phyloP scores from a whole-genome alignment of 2,113 vertebrate species.

The Candoia aspera region DNA sequence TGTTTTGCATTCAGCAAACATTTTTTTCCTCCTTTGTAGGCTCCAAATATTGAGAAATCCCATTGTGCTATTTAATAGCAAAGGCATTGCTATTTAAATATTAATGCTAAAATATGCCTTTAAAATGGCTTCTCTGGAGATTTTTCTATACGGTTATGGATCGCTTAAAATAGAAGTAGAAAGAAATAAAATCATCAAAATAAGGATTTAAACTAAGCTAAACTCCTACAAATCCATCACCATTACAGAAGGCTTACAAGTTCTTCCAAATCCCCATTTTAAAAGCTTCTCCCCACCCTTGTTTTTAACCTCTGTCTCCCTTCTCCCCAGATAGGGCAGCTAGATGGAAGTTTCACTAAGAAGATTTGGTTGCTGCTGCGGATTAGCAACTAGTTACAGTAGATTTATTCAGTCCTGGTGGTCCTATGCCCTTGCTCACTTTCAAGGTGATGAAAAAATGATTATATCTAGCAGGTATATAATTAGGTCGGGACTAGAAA shows the following conservation, averaged over 20 bases:
- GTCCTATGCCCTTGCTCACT: neutral
- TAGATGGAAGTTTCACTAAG: accelerated
- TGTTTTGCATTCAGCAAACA: neutral
- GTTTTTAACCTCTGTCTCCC: neutral
- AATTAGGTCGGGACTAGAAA: neutral
- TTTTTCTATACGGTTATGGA: neutral
- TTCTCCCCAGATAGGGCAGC: neutral
- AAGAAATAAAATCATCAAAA: neutral
- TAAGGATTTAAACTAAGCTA: neutral
- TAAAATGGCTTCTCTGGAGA: neutral
- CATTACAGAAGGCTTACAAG: neutral
- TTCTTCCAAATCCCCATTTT: neutral
- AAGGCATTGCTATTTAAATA: neutral
- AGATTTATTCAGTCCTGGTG: neutral
- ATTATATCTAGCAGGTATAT: neutral
- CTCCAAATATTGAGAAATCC: neutral
- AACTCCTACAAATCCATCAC: slow-evolving; percentile 10
- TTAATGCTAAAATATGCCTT: neutral
- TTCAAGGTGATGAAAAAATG: neutral
- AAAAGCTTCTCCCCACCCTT: neutral
- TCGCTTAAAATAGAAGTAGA: neutral
- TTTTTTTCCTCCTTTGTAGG: neutral
- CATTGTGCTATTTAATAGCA: neutral
- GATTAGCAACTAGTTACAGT: neutral
- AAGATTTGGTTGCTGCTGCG: neutral